Conservation (phyloP, 2,888 invertebrate genomes). For the Scrobipalpa costella region DNA sequence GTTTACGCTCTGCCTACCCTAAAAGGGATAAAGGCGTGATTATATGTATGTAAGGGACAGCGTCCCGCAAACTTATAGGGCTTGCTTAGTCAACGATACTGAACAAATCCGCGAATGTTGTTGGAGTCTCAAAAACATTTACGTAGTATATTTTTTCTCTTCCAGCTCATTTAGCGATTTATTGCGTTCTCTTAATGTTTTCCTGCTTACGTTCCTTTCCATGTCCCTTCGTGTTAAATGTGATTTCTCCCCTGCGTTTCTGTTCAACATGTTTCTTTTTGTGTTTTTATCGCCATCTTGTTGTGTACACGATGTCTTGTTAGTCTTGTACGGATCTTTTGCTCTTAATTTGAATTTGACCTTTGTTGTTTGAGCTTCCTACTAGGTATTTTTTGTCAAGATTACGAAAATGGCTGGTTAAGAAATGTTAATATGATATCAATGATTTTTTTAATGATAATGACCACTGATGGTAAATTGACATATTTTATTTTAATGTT, state of each 20-base stretch:
- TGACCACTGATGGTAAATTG: too few species aligned
- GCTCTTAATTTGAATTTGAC: not conserved
- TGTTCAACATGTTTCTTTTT: conserved; percentile 11
- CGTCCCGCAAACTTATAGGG: too few species aligned
- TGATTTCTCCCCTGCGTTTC: conserved; percentile 12
- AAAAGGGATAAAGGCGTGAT: too few species aligned
- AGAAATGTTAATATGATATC: too few species aligned
- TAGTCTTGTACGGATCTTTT: not conserved
- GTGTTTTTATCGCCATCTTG: conserved; percentile 13
- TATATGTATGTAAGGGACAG: too few species aligned
- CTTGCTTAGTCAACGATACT: too few species aligned
- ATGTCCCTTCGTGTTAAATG: conserved; percentile 15
- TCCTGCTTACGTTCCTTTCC: conserved; percentile 10
- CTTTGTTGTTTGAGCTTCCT: not conserved
- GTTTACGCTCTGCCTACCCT: too few species aligned
- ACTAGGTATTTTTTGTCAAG: too few species aligned
- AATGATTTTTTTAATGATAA: too few species aligned
- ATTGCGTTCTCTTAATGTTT: conserved; percentile 16
- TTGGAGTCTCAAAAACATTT: not conserved
- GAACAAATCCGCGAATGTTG: not conserved
- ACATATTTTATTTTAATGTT: too few species aligned
- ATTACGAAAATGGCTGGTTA: too few species aligned
- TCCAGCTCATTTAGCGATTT: conserved; percentile 21
- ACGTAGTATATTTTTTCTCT: conserved; percentile 12
- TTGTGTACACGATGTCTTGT: not conserved